phyloP scores from a whole-genome alignment of 2,113 vertebrate genomes.

The Gadus chalcogrammus region DNA sequence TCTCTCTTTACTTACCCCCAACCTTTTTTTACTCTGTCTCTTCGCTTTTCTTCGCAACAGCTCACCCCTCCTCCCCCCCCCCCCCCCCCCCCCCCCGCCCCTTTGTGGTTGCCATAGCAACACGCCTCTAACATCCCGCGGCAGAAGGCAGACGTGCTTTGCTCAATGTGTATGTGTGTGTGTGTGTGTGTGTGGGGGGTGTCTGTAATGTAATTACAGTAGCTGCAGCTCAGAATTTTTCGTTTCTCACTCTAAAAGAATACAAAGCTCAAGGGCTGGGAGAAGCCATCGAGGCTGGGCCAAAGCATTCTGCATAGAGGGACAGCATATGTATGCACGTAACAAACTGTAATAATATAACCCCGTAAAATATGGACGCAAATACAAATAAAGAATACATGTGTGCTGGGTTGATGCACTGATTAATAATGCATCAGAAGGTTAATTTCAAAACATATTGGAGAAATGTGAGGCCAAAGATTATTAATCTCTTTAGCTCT shows the following conservation, averaged over 20 bases:
- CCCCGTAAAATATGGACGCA: no score
- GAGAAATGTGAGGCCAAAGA: no score
- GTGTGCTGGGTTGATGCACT: no score
- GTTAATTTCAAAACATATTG: no score
- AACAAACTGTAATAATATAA: background rate
- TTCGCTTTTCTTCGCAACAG: slow-evolving; percentile 34
- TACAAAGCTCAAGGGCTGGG: slow-evolving; percentile 13
- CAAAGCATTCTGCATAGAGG: background rate
- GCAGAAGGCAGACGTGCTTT: slow-evolving; percentile 74
- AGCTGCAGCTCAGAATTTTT: slow-evolving; percentile 45
- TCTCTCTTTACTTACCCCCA: slow-evolving; percentile 27
- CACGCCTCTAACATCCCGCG: slow-evolving; percentile 85
- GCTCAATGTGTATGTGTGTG: slow-evolving; percentile 43
- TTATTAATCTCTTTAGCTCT: no score
- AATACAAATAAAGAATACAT: no score
- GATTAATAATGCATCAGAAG: no score
- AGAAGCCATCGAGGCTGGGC: slow-evolving; percentile 41
- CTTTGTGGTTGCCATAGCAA: slow-evolving; percentile 90
- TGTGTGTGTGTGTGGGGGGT: background rate
- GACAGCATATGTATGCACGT: background rate
- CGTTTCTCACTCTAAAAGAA: slow-evolving; percentile 27
- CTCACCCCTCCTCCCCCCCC: slow-evolving; percentile 64
- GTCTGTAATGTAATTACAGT: slow-evolving; percentile 61
- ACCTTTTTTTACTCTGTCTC: slow-evolving; percentile 49
- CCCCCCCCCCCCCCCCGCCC: slow-evolving; percentile 71